Conservation (phyloP, 2,888 invertebrate genomes). For the Baronia brevicornis region DNA sequence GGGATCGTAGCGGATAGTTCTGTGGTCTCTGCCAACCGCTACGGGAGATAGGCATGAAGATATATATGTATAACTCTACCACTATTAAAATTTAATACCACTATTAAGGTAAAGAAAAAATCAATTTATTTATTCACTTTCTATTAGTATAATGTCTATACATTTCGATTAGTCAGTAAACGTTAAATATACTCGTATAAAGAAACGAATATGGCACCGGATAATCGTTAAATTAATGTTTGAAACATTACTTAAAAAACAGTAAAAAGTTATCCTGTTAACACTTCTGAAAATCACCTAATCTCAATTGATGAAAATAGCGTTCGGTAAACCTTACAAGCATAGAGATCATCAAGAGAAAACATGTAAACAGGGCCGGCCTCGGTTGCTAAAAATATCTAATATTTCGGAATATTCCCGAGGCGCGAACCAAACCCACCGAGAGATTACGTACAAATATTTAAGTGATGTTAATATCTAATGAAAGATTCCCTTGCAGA, state of each 20-base stretch:
- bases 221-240: no score
- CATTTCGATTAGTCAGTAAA: no score
- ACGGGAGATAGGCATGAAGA: no score
- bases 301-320: slow-evolving; percentile 19
- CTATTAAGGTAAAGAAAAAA: no score
- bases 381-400: slow-evolving; percentile 60
- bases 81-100: no score
- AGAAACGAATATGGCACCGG: no score
- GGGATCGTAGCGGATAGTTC: no score
- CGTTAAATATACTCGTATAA: no score
- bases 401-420: slow-evolving; percentile 61
- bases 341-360: slow-evolving; percentile 46
- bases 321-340: slow-evolving; percentile 30
- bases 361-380: slow-evolving; percentile 65
- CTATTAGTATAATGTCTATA: no score
- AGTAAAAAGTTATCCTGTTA: background rate
- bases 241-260: background rate
- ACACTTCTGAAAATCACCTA: slow-evolving; percentile 15
- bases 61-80: no score
- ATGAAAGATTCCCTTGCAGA: slow-evolving; percentile 13
- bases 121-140: no score
- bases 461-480: slow-evolving; percentile 25
- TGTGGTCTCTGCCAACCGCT: no score
- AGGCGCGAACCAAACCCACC: slow-evolving; percentile 19
- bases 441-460: slow-evolving; percentile 41